Evolutionary conservation across 2,113 vertebrate genomes (phyloP).

Genomic region (Capra hircus): DNA sequence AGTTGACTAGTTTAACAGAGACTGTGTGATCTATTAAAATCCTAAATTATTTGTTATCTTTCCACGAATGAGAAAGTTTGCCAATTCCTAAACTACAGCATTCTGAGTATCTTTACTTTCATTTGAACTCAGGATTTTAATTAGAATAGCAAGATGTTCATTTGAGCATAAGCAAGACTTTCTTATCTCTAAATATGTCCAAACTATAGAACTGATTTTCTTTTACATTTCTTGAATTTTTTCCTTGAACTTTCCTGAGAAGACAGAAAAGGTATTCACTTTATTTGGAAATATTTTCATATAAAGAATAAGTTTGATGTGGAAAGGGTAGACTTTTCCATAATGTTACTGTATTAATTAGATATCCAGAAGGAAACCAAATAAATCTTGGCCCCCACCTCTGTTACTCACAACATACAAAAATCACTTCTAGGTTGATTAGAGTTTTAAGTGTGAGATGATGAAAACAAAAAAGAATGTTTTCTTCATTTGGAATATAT

Average conservation of each 20-base stretch:
- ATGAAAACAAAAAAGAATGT: neutral
- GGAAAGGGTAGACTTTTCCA: neutral
- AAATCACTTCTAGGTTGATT: neutral
- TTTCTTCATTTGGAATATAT: neutral
- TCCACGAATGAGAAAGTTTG: neutral
- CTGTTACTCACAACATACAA: neutral
- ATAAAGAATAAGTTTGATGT: neutral
- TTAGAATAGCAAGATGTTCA: neutral
- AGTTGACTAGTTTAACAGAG: neutral
- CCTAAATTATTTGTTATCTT: neutral
- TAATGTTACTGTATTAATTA: neutral
- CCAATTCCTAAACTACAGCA: neutral
- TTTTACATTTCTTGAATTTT: neutral
- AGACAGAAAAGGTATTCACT: neutral
- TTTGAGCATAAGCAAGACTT: neutral
- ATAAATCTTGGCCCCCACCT: neutral
- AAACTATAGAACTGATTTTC: neutral
- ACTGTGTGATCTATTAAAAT: neutral
- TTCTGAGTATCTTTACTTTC: neutral
- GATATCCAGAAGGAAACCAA: neutral
- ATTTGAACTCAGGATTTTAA: neutral
- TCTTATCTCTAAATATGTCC: neutral
- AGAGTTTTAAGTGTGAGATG: neutral
- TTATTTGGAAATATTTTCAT: neutral
- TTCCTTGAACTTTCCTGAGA: neutral